These are phyloP conservation scores for Otolemur crassicaudatus DNA, from an alignment of 2,797 vertebrate species.

Conservation along the genomic window DNA sequence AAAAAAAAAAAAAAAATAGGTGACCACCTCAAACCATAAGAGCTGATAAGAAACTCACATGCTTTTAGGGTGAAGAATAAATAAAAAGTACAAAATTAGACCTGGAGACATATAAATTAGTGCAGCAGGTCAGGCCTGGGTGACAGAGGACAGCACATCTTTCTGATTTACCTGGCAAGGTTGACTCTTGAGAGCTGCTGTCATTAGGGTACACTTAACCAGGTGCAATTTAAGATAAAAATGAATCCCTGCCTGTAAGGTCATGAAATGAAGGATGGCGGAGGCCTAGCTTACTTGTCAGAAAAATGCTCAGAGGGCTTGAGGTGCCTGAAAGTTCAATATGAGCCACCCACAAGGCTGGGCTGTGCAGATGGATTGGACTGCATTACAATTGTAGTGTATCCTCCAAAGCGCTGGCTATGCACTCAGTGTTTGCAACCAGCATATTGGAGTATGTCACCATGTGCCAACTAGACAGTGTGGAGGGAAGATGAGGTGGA, in stretches of 20 bases:
- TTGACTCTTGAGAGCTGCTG: background rate
- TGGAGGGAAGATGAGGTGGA: background rate
- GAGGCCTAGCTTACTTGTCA: background rate
- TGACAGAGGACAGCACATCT: background rate
- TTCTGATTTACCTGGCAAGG: background rate
- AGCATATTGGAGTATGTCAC: background rate
- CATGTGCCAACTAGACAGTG: accelerated
- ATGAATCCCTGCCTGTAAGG: background rate
- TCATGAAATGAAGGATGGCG: background rate
- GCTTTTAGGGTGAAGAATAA: constrained; percentile 4
- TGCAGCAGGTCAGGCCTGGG: background rate
- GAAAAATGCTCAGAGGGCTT: background rate
- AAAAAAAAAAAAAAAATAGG: background rate
- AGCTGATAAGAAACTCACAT: background rate
- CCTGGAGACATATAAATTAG: constrained; percentile 62
- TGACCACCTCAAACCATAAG: background rate
- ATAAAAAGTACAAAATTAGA: constrained; percentile 60
- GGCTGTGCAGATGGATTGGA: background rate
- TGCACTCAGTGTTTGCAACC: accelerated
- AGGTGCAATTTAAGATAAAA: background rate
- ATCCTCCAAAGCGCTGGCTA: background rate
- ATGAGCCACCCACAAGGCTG: accelerated
- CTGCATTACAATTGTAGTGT: no score
- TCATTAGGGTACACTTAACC: background rate
- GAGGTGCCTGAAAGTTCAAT: background rate